phyloP scores from a whole-genome alignment of 23 tunicate genomes.

The Diplosoma virens region DNA sequence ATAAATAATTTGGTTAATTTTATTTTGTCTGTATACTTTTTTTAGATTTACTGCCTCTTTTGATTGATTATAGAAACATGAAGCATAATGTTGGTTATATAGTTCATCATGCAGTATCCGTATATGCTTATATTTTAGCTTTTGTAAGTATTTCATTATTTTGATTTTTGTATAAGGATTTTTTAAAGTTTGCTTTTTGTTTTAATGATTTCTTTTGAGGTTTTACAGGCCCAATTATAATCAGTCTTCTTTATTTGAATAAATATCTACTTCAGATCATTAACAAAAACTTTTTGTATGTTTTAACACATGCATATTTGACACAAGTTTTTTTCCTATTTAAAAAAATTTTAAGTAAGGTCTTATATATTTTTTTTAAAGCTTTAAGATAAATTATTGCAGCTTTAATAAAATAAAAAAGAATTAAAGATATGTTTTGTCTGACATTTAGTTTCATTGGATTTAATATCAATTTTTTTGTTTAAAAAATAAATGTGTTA shows the following conservation, averaged over 20 bases:
- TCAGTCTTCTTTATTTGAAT: neutral
- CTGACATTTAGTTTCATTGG: neutral
- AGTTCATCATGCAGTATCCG: constrained; percentile 33
- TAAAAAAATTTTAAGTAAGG: neutral
- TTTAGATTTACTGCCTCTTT: constrained; percentile 2
- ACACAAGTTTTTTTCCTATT: no score
- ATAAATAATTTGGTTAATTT: no score
- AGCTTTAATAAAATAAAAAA: neutral
- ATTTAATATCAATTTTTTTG: neutral
- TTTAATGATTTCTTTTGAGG: neutral
- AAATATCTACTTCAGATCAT: no score
- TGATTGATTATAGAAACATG: neutral
- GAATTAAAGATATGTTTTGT: no score
- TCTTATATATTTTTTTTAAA: no score
- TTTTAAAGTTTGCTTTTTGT: neutral
- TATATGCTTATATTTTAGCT: constrained; percentile 21
- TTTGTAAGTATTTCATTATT: constrained; percentile 5
- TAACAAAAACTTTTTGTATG: no score
- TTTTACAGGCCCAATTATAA: neutral
- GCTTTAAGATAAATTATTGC: neutral
- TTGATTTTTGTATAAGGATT: neutral
- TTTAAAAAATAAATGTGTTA: neutral
- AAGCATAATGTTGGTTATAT: constrained; percentile 16
- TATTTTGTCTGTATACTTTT: no score
- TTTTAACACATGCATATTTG: no score